These are phyloP conservation scores for Eciton burchellii DNA, from an alignment of 1,140 invertebrate genomes.

Conservation along the genomic window DNA sequence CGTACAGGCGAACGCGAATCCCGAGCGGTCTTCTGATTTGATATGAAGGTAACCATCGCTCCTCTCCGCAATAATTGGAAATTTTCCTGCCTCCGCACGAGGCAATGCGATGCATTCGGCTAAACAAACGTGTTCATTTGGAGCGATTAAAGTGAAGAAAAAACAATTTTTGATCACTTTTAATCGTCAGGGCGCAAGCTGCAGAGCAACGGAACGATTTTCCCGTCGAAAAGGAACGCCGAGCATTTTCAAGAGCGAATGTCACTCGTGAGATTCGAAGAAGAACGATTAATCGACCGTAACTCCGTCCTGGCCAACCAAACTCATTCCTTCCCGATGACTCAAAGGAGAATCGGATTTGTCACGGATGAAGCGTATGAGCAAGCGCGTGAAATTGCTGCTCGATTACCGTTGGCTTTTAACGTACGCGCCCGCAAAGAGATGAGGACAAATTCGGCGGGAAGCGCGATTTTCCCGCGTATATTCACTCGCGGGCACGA, in stretches of 20 bases:
- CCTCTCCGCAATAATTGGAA: slow-evolving; percentile 8
- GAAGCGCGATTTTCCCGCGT: slow-evolving; percentile 27
- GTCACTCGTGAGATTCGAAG: background rate
- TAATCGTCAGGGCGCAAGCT: too few relatives aligned
- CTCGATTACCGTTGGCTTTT: background rate
- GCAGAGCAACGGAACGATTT: background rate
- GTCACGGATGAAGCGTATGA: too few relatives aligned
- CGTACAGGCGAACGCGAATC: background rate
- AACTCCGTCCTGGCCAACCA: too few relatives aligned
- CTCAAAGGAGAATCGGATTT: too few relatives aligned
- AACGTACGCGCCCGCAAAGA: background rate
- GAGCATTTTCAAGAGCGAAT: too few relatives aligned
- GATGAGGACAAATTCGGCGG: background rate
- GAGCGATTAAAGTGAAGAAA: slow-evolving; percentile 21
- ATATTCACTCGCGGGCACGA: background rate
- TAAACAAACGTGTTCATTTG: slow-evolving; percentile 13
- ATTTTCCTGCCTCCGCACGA: background rate
- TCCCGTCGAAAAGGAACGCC: too few relatives aligned
- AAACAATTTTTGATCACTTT: slow-evolving; percentile 4
- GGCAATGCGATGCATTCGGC: background rate
- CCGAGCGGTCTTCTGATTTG: background rate
- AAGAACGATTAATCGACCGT: background rate
- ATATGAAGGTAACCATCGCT: background rate
- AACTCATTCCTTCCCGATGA: too few relatives aligned
- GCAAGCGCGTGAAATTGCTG: background rate